Conservation (phyloP, 2,888 invertebrate genomes). For the Choreutis nemorana region DNA sequence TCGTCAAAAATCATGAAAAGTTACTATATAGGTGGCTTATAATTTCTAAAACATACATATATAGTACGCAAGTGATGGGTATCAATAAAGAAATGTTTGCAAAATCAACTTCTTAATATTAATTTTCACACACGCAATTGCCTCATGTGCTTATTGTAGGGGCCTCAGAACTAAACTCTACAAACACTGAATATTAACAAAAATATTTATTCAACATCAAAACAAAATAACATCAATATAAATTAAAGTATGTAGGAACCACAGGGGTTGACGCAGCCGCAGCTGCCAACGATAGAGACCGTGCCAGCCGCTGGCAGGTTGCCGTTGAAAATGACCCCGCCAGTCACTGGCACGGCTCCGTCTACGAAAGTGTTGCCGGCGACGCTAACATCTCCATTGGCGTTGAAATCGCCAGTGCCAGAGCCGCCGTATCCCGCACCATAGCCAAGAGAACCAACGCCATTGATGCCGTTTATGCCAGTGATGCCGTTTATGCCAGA, state of each 20-base stretch:
- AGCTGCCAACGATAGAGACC: constrained; percentile 19
- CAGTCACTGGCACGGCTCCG: constrained; percentile 22
- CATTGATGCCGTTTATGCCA: constrained; percentile 11
- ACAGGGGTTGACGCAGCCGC: constrained; percentile 14
- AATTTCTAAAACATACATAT: no score
- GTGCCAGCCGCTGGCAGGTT: constrained; percentile 19
- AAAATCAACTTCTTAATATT: no score
- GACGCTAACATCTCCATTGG: constrained; percentile 18
- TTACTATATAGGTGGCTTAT: no score
- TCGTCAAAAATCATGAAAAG: no score
- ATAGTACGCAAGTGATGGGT: no score
- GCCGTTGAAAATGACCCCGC: constrained; percentile 20
- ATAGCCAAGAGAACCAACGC: constrained; percentile 6
- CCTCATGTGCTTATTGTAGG: no score
- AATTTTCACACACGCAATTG: no score
- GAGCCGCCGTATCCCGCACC: constrained; percentile 16
- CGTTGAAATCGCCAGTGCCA: constrained; percentile 17
- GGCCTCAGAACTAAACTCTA: no score
- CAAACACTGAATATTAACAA: no score
- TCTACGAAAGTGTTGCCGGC: constrained; percentile 19
- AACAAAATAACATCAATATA: no score
- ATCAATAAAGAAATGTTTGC: no score
- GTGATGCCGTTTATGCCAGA: constrained; percentile 9
- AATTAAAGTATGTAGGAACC: constrained; percentile 2
- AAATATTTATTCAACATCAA: no score